Conservation (phyloP, 2,888 invertebrate genomes). For the Choreutis nemorana region DNA sequence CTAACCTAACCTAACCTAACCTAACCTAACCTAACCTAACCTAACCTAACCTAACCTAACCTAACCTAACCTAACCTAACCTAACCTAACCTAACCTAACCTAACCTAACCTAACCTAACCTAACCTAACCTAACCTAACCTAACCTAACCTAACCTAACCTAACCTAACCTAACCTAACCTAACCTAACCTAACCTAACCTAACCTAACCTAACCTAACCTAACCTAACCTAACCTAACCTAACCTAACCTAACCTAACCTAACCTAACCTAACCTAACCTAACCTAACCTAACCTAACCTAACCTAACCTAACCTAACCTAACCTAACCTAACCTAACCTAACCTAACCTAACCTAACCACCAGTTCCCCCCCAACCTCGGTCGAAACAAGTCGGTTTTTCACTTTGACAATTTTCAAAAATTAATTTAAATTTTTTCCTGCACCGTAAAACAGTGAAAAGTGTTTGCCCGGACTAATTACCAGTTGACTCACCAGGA, state of each 20-base stretch:
- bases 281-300: constrained; percentile 3
- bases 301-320: constrained; percentile 3
- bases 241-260: constrained; percentile 3
- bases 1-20: constrained; percentile 3
- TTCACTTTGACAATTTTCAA: too few relatives aligned
- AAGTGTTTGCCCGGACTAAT: too few relatives aligned
- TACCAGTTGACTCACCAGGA: too few relatives aligned
- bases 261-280: constrained; percentile 3
- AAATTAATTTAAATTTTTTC: too few relatives aligned
- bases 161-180: constrained; percentile 3
- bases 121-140: constrained; percentile 3
- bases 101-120: constrained; percentile 3
- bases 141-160: constrained; percentile 3
- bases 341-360: constrained; percentile 3
- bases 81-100: constrained; percentile 3
- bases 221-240: constrained; percentile 3
- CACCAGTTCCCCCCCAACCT: too few relatives aligned
- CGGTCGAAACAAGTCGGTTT: too few relatives aligned
- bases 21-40: constrained; percentile 3
- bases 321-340: constrained; percentile 3
- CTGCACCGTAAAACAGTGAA: too few relatives aligned
- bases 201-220: constrained; percentile 3
- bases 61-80: constrained; percentile 3
- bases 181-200: constrained; percentile 3
- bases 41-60: constrained; percentile 3